These are phyloP conservation scores for Arion vulgaris DNA, from an alignment of 1,140 invertebrate genomes.

Conservation along the genomic window DNA sequence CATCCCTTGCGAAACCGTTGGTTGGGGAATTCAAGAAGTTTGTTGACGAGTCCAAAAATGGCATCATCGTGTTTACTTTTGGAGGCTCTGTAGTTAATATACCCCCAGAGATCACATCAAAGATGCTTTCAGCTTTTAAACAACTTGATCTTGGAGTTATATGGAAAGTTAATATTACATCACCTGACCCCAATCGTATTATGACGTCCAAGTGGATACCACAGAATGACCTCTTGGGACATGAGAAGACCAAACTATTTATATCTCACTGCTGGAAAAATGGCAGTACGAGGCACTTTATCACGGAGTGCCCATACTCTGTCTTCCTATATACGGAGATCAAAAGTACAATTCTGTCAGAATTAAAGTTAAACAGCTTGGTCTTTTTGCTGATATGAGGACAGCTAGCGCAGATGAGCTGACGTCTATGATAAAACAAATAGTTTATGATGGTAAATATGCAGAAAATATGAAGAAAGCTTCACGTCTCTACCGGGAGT, in stretches of 20 bases:
- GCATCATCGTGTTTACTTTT: conserved; percentile 50
- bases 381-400: conserved; percentile 33
- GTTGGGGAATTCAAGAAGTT: conserved; percentile 31
- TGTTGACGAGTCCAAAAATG: conserved; percentile 30
- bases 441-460: conserved; percentile 33
- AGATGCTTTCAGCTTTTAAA: conserved; percentile 39
- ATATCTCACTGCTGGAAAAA: conserved; percentile 60
- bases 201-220: conserved; percentile 39
- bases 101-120: conserved; percentile 29
- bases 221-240: conserved; percentile 44
- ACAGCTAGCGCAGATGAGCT: conserved; percentile 30
- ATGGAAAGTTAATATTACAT: conserved; percentile 27
- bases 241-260: conserved; percentile 47
- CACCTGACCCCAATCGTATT: conserved; percentile 10
- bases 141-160: conserved; percentile 26
- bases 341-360: conserved; percentile 45
- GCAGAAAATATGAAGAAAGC: conserved; percentile 28
- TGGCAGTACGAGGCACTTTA: conserved; percentile 56
- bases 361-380: conserved; percentile 40
- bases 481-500: conserved; percentile 26
- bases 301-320: conserved; percentile 71
- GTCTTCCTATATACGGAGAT: conserved; percentile 77
- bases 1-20: conserved; percentile 35
- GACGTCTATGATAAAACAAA: conserved; percentile 26
- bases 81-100: conserved; percentile 38